phyloP scores from a whole-genome alignment of 2,888 invertebrate species.

The Ochropleura plecta region DNA sequence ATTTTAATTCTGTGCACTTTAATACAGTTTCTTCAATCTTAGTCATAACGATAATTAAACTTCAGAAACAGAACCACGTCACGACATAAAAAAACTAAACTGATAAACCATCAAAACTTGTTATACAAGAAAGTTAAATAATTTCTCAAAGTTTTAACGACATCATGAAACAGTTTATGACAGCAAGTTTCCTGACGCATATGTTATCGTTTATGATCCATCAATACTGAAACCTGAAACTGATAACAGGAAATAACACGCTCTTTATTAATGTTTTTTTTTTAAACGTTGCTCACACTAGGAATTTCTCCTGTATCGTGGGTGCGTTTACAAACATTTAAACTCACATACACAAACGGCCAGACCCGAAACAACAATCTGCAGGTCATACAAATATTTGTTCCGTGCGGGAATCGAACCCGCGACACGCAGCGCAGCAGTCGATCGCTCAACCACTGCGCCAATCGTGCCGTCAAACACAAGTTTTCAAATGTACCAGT shows the following conservation, averaged over 20 bases:
- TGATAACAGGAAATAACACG: slow-evolving; percentile 42
- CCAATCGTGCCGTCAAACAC: too few species aligned
- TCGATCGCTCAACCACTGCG: too few species aligned
- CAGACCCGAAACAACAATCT: too few species aligned
- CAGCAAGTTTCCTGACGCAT: slow-evolving; percentile 41
- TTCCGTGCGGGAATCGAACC: too few species aligned
- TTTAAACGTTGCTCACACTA: too few species aligned
- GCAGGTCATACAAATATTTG: too few species aligned
- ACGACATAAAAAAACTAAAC: slow-evolving; percentile 25
- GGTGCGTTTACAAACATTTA: too few species aligned
- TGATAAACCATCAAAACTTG: slow-evolving; percentile 43
- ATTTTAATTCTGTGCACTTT: not conserved
- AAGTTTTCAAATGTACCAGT: not conserved
- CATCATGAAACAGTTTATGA: slow-evolving; percentile 43
- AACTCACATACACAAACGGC: too few species aligned
- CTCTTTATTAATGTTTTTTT: not conserved
- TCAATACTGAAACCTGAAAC: slow-evolving; percentile 41
- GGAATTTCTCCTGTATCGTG: too few species aligned
- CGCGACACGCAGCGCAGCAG: too few species aligned
- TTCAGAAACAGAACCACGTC: not conserved
- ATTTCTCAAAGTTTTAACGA: slow-evolving; percentile 35
- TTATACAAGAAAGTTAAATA: slow-evolving; percentile 28
- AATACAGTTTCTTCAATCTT: not conserved
- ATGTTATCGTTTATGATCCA: slow-evolving; percentile 50
- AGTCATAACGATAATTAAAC: slow-evolving; percentile 12